A percentile compares a stretch with the other conserved stretches of the same genome.
Evolutionary conservation across 2,113 vertebrate species (phyloP).

Genomic region (Eubucco bourcierii): DNA sequence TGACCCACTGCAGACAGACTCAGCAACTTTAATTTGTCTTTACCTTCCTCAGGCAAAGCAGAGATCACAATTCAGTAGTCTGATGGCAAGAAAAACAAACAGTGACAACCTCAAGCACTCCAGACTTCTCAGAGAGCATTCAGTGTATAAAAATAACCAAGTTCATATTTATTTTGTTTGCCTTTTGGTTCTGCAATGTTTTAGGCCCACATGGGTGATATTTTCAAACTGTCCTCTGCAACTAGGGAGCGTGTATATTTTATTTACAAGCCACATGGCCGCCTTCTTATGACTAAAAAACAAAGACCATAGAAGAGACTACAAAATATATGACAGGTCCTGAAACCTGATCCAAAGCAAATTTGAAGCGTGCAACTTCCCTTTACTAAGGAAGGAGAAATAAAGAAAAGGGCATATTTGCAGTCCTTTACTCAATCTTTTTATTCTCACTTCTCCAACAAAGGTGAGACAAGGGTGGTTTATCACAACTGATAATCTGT

Average conservation of each 20-base stretch:
- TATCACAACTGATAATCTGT: neutral
- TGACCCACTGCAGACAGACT: neutral
- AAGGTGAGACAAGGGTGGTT: neutral
- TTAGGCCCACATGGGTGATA: neutral
- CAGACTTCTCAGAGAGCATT: constrained; percentile 13
- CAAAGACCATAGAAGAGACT: neutral
- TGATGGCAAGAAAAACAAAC: constrained; percentile 39
- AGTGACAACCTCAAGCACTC: constrained; percentile 14
- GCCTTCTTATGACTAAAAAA: neutral
- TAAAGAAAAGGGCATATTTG: neutral
- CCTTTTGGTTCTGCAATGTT: neutral
- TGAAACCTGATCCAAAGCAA: neutral
- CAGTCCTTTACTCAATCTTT: neutral
- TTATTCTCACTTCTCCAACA: neutral
- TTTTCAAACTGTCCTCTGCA: neutral
- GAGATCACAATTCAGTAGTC: constrained; percentile 47
- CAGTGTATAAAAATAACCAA: constrained; percentile 10
- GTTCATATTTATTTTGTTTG: constrained; percentile 23
- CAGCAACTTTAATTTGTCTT: neutral
- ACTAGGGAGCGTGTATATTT: neutral
- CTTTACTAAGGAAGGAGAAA: neutral
- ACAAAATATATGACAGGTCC: neutral
- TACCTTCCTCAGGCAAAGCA: constrained; percentile 31
- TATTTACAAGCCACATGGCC: neutral
- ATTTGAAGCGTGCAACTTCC: neutral